Evolutionary conservation across 2,113 vertebrate species (phyloP), one percentile per base, ranked within the genome.

Genomic region (Nycticryphes semicollaris): DNA sequence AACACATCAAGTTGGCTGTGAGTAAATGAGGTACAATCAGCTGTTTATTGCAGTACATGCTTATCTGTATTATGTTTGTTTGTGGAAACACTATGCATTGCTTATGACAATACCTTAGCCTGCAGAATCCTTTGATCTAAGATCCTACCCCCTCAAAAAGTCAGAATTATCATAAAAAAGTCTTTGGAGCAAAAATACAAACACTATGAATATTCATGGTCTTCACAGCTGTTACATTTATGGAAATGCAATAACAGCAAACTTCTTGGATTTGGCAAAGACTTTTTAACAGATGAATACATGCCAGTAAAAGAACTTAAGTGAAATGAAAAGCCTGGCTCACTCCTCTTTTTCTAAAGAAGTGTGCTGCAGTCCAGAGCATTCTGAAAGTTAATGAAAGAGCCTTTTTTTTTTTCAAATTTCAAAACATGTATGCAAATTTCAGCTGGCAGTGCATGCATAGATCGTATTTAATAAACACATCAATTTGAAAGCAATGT

Each of bases 261-360:
- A 98, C 96, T 98, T 98, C 91, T 97, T 95, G 94, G 94, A 97
- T 96, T 97, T 98, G 97, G 97, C 97, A 88, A 87, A 83, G 96
- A 97, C 84, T 97, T 97, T 97, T 89, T 77, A 94, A 87, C 54
- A 87, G 74, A 82, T 95, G 25, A 88, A 91, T 94, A 80, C 76
- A 81, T 39, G 33, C 78, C 91, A 91, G 56, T 68, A 87, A 95
- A 97, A 96, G 24, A 83, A 95, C 59, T 80, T 35, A 57, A 96
- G 53, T 89, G 87, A 84, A 96, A 86, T 73, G 59, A 81, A 64
- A 75, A 74, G 66, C 90, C 64, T 96, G 83, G 75, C 75, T 89
- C 62, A 60, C 39, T 73, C 25, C n/a, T 72, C 35, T 83, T 90
- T 95, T 95, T 93, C 87, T 72, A 92, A 94, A 94, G 93, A 85